phyloP scores from a whole-genome alignment of 2,113 vertebrate species.

The Oncorhynchus tshawytscha region DNA sequence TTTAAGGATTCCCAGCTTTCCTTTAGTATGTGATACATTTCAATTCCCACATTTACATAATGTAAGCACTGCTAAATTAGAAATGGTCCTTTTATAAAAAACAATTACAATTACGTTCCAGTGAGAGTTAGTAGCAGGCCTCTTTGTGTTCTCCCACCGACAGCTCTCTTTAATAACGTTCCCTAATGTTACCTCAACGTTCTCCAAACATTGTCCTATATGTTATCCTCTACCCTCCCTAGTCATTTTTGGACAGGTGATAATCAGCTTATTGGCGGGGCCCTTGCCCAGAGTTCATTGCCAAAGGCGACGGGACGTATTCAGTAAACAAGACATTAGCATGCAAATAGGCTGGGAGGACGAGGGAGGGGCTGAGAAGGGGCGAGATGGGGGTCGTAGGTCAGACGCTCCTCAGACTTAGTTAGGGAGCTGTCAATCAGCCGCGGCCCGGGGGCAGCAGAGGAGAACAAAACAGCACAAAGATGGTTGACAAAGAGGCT shows the following conservation, averaged over 20 bases:
- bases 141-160: background rate
- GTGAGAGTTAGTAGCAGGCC: constrained; percentile 41
- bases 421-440: constrained; percentile 77
- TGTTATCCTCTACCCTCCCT: constrained; percentile 23
- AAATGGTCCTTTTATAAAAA: constrained; percentile 51
- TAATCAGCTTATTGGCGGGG: constrained; percentile 56
- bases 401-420: constrained; percentile 68
- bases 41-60: constrained; percentile 75
- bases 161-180: constrained; percentile 13
- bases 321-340: constrained; percentile 83
- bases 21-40: constrained; percentile 38
- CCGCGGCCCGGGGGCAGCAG: constrained; percentile 54
- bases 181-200: constrained; percentile 14
- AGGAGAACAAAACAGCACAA: constrained; percentile 68
- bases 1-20: constrained; percentile 64
- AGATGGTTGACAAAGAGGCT: constrained; percentile 73
- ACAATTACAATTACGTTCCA: constrained; percentile 10
- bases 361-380: constrained; percentile 65
- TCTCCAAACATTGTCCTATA: constrained; percentile 5
- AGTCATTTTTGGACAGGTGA: constrained; percentile 62
- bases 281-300: constrained; percentile 65
- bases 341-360: constrained; percentile 76
- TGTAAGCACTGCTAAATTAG: constrained; percentile 72
- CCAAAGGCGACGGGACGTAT: constrained; percentile 65
- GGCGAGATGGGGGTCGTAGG: constrained; percentile 69